A percentile compares a stretch with the other conserved stretches of the same genome.
Conservation (phyloP, 2,888 invertebrate species). For the Clistopyga incitator region DNA sequence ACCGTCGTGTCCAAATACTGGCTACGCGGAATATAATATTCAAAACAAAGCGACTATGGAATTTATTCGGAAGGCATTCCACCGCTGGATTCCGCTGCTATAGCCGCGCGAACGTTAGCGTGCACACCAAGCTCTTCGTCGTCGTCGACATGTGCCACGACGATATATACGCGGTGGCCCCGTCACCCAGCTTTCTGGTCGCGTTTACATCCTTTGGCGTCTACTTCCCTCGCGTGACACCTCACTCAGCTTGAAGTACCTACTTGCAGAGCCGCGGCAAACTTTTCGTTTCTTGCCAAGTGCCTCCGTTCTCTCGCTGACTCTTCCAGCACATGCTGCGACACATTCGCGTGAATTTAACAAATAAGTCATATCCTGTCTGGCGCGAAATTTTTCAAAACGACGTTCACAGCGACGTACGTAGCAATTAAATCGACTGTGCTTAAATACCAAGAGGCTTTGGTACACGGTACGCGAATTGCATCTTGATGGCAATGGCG, state of each 20-base stretch:
- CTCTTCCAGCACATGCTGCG: background rate
- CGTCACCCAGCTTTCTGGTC: constrained; percentile 43
- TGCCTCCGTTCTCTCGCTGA: background rate
- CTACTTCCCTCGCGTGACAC: constrained; percentile 54
- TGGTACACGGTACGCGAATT: constrained; percentile 35
- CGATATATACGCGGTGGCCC: background rate
- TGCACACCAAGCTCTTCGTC: constrained; percentile 44
- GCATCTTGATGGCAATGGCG: constrained; percentile 27
- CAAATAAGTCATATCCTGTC: constrained; percentile 33
- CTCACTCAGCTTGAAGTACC: constrained; percentile 58
- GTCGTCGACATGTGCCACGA: constrained; percentile 15
- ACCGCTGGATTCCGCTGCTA: background rate
- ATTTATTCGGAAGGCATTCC: constrained; percentile 50
- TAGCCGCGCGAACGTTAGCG: constrained; percentile 28
- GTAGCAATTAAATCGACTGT: constrained; percentile 54
- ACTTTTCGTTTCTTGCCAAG: constrained; percentile 53
- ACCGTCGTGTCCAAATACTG: background rate
- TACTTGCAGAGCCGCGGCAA: constrained; percentile 49
- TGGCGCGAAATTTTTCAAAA: background rate
- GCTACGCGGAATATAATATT: constrained; percentile 28
- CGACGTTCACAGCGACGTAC: constrained; percentile 9
- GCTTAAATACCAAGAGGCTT: constrained; percentile 37
- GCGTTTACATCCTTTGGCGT: constrained; percentile 54
- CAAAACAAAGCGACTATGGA: constrained; percentile 10
- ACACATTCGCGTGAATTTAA: constrained; percentile 44